Evolutionary conservation across 2,888 invertebrate genomes (phyloP).

Genomic region (Thumatha senex): DNA sequence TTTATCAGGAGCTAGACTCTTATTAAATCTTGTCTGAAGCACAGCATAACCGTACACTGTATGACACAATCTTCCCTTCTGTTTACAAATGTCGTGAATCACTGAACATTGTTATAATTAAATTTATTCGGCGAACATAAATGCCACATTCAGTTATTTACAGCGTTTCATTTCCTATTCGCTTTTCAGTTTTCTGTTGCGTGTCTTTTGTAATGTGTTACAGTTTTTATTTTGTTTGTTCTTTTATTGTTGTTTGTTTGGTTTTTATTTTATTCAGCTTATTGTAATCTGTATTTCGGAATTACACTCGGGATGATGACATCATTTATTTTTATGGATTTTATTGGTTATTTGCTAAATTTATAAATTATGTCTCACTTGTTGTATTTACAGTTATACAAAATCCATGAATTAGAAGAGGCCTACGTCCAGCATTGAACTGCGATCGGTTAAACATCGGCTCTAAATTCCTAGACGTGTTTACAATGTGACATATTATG

Average conservation of each 20-base stretch:
- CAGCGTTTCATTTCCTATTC: constrained; percentile 63
- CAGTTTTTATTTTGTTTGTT: constrained; percentile 18
- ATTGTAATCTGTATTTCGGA: background rate
- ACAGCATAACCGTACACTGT: background rate
- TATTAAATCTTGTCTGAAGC: background rate
- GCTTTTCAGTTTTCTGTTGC: constrained; percentile 44
- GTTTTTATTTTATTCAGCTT: background rate
- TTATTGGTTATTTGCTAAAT: too few relatives aligned
- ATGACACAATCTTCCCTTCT: constrained; percentile 23
- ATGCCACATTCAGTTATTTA: constrained; percentile 60
- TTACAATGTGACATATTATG: too few relatives aligned
- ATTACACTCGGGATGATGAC: background rate
- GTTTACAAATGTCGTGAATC: constrained; percentile 38
- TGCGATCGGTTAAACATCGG: too few relatives aligned
- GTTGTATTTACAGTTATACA: too few relatives aligned
- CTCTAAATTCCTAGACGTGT: too few relatives aligned
- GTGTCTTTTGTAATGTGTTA: constrained; percentile 34
- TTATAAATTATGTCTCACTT: too few relatives aligned
- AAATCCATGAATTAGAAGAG: too few relatives aligned
- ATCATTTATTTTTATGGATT: background rate
- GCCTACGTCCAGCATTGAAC: too few relatives aligned
- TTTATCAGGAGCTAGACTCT: background rate
- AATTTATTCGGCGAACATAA: constrained; percentile 66
- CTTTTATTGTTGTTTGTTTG: constrained; percentile 2
- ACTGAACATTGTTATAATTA: constrained; percentile 60